phyloP scores from a whole-genome alignment of 2,113 vertebrate genomes.

The Oplegnathus fasciatus region DNA sequence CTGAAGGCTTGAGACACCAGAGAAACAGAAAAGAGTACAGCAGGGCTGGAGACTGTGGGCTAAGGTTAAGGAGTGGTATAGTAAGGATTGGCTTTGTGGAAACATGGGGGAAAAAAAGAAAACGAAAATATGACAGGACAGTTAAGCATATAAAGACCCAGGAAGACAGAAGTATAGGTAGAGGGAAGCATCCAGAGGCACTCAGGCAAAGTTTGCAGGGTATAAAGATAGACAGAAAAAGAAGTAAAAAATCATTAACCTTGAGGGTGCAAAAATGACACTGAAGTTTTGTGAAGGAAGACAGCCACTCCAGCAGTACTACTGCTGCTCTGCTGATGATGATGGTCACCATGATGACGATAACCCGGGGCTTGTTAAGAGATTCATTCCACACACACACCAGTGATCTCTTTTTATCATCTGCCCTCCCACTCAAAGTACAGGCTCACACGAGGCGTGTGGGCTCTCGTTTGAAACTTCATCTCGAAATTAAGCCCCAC shows the following conservation, averaged over 20 bases:
- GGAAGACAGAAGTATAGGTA: constrained; percentile 4
- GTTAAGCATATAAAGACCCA: constrained; percentile 6
- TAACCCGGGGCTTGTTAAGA: constrained; percentile 66
- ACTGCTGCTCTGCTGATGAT: constrained; percentile 46
- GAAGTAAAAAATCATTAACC: constrained; percentile 36
- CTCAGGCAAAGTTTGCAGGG: constrained; percentile 3
- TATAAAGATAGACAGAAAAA: constrained; percentile 20
- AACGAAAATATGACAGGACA: constrained; percentile 23
- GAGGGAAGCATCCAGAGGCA: constrained; percentile 25
- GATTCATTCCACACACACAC: constrained; percentile 48
- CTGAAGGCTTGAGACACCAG: background rate
- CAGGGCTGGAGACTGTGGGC: background rate
- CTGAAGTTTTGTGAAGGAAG: constrained; percentile 19
- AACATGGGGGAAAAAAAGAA: background rate
- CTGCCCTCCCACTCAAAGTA: constrained; percentile 59
- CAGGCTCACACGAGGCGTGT: constrained; percentile 41
- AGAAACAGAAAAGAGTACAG: constrained; percentile 2
- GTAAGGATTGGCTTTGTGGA: constrained; percentile 18
- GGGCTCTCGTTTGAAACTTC: constrained; percentile 64
- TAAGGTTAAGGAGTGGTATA: constrained; percentile 15
- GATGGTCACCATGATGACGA: constrained; percentile 63
- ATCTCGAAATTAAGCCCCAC: constrained; percentile 66
- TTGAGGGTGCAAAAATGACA: constrained; percentile 29
- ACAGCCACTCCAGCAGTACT: constrained; percentile 14
- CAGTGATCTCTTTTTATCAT: constrained; percentile 60